Percentiles rank a stretch among this genome's conserved stretches.
Conservation (phyloP, 2,888 invertebrate genomes). For the Sphinx pinastri region DNA sequence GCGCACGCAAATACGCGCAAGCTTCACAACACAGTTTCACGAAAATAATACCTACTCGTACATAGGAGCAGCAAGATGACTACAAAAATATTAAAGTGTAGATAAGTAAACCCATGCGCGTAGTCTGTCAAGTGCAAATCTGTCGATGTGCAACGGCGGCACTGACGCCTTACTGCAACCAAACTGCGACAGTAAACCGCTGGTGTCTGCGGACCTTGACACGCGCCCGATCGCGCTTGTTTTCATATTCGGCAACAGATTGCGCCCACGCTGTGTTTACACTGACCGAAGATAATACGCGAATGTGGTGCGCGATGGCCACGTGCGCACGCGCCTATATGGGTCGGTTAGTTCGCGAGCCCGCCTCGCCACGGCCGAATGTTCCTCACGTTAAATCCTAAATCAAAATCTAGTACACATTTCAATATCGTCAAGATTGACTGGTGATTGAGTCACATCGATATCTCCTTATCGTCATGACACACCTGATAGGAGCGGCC, state of each 20-base stretch:
- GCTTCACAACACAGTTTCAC: too few relatives aligned
- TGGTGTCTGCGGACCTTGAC: slow-evolving; percentile 10
- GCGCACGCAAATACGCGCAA: too few relatives aligned
- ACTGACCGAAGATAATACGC: slow-evolving; percentile 35
- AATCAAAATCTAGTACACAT: neutral
- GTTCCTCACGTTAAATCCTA: neutral
- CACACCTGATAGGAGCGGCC: slow-evolving; percentile 20
- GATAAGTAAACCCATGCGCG: too few relatives aligned
- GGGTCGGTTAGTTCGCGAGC: slow-evolving; percentile 15
- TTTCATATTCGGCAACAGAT: slow-evolving; percentile 25
- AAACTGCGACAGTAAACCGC: neutral
- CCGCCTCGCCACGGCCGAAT: neutral
- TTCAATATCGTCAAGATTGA: neutral
- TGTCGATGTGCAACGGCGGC: neutral
- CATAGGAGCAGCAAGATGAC: too few relatives aligned
- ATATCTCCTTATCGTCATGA: slow-evolving; percentile 26
- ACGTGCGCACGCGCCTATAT: neutral
- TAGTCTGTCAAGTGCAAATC: neutral
- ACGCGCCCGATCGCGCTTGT: slow-evolving; percentile 28
- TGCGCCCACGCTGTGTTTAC: slow-evolving; percentile 24
- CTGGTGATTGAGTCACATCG: neutral
- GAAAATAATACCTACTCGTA: too few relatives aligned
- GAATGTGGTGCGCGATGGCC: slow-evolving; percentile 7
- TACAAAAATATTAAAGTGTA: too few relatives aligned
- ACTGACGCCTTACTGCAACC: neutral